Base-by-base conservation (phyloP, 2,797 vertebrate genomes). In the Malacoraja senta region DNA sequence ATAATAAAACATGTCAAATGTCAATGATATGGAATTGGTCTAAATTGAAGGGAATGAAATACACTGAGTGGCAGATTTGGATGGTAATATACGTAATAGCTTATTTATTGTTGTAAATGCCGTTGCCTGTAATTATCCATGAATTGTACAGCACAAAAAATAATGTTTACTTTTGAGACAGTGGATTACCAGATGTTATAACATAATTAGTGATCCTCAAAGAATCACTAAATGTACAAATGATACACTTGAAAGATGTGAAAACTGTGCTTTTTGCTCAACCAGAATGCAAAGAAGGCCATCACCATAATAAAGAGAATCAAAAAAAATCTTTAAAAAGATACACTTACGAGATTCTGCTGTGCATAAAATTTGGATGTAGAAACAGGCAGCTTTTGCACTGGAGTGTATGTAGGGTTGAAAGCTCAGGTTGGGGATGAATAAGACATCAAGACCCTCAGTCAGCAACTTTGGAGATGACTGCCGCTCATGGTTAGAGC, bases 161-260 rank as follows among this genome's bases (percentile, higher is more conserved):
- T 94, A 95, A 94, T 94, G 94, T 95, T 96, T 95, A 94, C 94
- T 95, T 94, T 94, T 94, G 94, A 94, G 94, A 96, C 63, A 94
- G 95, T 95, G 2, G 32, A 95, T 94, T 93, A 90, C 94, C 97
- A 97, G 96, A 96, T 98, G 96, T 96, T 96, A 95, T 72, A 97
- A 96, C 96, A 88, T 88, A 88, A 88, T 88, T 88, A 95, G 95
- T 95, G 94, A 94, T 94, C 95, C 96, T 94, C 96, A 95, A 95
- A 96, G 93, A 93, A 94, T 95, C 93, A 94, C 94, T 94, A 88
- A 93, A 93, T 90, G 93, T 93, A 94, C 35, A 74, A 74, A 91
- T 15, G 12, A 91, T 72, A 74, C 90, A 38, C 88, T 72, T 29
- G 35, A 35, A 71, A 76, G 24, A 7, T 29, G 21, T 92, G 90